Evolutionary conservation across 2,797 vertebrate species (phyloP).

Genomic region (Triplophysa yarkandensis): DNA sequence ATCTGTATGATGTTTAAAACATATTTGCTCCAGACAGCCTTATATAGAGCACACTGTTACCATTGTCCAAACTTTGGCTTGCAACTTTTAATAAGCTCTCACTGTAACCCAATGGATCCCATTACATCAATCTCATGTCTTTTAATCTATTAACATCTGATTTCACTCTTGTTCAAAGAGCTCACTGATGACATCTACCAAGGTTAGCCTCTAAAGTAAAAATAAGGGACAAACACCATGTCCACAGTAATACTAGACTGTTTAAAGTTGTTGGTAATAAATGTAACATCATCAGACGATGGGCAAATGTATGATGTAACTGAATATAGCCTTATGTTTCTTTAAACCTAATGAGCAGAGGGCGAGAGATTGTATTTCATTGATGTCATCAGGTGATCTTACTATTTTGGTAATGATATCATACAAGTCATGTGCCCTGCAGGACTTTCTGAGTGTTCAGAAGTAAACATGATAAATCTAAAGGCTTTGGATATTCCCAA

Average conservation of each 20-base stretch:
- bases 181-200: neutral
- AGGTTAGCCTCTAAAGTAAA: neutral
- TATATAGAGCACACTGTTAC: no score
- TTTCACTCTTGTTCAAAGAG: neutral
- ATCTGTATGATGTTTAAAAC: neutral
- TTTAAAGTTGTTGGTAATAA: neutral
- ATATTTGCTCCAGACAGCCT: no score
- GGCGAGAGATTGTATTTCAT: slow-evolving; percentile 1
- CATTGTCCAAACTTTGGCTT: neutral
- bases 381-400: slow-evolving; percentile 3
- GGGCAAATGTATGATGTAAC: neutral
- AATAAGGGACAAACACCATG: neutral
- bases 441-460: slow-evolving; percentile 18
- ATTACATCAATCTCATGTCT: slow-evolving; percentile 16
- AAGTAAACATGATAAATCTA: slow-evolving; percentile 12
- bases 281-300: neutral
- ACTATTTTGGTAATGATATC: slow-evolving; percentile 46
- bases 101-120: neutral
- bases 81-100: slow-evolving; percentile 36
- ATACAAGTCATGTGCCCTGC: slow-evolving; percentile 36
- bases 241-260: neutral
- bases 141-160: slow-evolving; percentile 2
- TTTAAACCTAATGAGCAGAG: neutral
- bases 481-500: neutral
- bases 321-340: neutral